These are phyloP conservation scores for Lanistes nyassanus DNA, from an alignment of 1,140 invertebrate species.

Conservation along the genomic window DNA sequence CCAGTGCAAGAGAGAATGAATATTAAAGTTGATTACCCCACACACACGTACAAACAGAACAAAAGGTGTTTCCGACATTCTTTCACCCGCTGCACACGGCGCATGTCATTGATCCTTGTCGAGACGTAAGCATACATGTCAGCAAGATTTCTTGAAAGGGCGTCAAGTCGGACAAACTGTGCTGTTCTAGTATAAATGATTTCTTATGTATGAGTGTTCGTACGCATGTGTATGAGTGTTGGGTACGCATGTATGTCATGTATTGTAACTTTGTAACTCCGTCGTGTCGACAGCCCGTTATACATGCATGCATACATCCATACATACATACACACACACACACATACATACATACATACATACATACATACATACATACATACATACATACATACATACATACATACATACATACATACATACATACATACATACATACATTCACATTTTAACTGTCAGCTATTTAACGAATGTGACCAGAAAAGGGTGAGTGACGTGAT, in stretches of 20 bases:
- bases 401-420: constrained; percentile 13
- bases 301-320: constrained; percentile 2
- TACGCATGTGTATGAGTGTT: background rate
- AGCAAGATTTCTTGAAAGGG: background rate
- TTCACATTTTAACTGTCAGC: too few species aligned
- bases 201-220: background rate
- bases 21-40: background rate
- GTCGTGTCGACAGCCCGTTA: too few species aligned
- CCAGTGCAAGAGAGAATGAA: too few species aligned
- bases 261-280: too few species aligned
- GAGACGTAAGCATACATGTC: background rate
- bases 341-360: too few species aligned
- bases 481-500: too few species aligned
- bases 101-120: too few species aligned
- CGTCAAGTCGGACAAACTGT: background rate
- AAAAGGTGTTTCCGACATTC: too few species aligned
- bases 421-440: constrained; percentile 14
- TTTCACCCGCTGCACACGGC: too few species aligned
- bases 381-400: constrained; percentile 8
- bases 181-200: background rate
- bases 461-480: too few species aligned
- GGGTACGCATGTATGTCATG: too few species aligned
- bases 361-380: too few species aligned
- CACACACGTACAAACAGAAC: background rate
- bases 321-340: constrained; percentile 10